phyloP scores from a whole-genome alignment of 2,113 vertebrate genomes.

The Entelurus aequoreus region DNA sequence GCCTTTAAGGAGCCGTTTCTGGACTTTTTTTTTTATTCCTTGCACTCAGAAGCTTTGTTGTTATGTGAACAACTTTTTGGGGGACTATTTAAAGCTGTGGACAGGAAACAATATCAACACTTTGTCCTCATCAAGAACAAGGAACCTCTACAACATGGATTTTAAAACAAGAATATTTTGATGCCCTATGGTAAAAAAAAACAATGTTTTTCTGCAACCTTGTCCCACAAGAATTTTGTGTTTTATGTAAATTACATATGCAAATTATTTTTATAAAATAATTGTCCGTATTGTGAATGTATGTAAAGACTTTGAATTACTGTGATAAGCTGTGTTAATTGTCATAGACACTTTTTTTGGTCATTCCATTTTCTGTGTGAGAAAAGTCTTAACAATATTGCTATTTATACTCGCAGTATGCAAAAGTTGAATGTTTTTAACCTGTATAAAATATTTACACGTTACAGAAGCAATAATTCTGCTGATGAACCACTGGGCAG shows the following conservation, averaged over 20 bases:
- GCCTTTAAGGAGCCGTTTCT: constrained; percentile 52
- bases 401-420: constrained; percentile 44
- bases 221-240: constrained; percentile 52
- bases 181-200: constrained; percentile 27
- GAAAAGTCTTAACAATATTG: constrained; percentile 28
- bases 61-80: constrained; percentile 1
- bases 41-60: constrained; percentile 28
- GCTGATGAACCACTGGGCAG: constrained; percentile 15
- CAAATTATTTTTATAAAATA: constrained; percentile 97
- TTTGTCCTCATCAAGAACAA: constrained; percentile 29
- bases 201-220: constrained; percentile 31
- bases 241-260: constrained; percentile 87
- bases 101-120: not conserved
- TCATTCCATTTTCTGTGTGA: constrained; percentile 15
- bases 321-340: constrained; percentile 45
- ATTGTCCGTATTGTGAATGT: constrained; percentile 79
- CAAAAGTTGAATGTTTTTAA: constrained; percentile 33
- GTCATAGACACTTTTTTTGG: constrained; percentile 22
- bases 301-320: constrained; percentile 50
- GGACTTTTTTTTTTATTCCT: constrained; percentile 30
- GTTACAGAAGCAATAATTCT: constrained; percentile 39
- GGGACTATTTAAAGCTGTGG: not conserved
- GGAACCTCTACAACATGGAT: too few relatives aligned
- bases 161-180: constrained; percentile 22
- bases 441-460: constrained; percentile 9